Evolutionary conservation across 2,888 invertebrate genomes (phyloP), one percentile per base, ranked within the genome.

Genomic region (Lasius fuliginosus): DNA sequence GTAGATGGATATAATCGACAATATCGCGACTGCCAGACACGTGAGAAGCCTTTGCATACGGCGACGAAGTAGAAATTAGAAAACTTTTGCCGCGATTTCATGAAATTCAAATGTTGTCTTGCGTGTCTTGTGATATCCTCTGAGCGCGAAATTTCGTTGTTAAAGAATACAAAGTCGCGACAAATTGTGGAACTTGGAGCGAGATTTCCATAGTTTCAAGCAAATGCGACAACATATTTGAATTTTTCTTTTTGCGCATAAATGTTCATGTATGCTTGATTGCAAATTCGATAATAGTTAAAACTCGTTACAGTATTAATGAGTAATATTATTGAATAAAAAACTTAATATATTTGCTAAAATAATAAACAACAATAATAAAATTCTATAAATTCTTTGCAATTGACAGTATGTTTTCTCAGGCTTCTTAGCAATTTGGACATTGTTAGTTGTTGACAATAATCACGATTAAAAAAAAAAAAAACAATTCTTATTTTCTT

Each of bases 81-180:
- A 79, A 69, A 79, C 79, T 79, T 69, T 9, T 69, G 56, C 56
- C 11, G n/a, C 40, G 18, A 69, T 46, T 69, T 79, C 58, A 79
- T 79, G 79, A 79, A 79, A 79, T 79, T 79, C 79, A 79, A 23
- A 69, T 69, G 69, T 40, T 56, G 30, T 33, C 30, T 33, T 30
- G 33, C 27, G 49, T 49, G 49, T 30, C 18, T 23, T 15, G 65
- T 23, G 18, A 49, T 49, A 49, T 8, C 6, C 2, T n/a, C 18
- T 6, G 49, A 30, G 30, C 15, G 9, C 11, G 23, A 46, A 69
- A 79, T 69, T 79, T 69, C 23, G 18, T 30, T 40, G 58, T 42
- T 53, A 18, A 79, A 42, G 58, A 69, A 79, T 58, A 79, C 79
- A 60, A 79, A 79, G 58, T 79, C 58, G 15, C 30, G 0, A 58